Conservation (phyloP, 2,797 vertebrate species). For the Podargus strigoides region DNA sequence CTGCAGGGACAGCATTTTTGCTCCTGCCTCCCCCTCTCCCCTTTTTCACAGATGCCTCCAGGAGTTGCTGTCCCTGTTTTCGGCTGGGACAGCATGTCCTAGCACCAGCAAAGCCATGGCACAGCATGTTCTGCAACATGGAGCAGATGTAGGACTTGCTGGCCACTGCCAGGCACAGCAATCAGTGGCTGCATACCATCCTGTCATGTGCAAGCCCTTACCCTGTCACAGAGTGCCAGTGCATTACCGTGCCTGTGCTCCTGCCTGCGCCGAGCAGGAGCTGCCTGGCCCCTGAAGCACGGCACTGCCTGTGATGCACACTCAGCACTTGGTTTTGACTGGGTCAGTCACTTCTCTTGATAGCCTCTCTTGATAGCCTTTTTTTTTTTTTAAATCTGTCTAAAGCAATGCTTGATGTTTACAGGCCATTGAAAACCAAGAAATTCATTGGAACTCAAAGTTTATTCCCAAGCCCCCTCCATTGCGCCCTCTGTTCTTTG, state of each 20-base stretch:
- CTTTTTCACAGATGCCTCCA: not conserved
- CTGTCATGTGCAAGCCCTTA: not conserved
- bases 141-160: not conserved
- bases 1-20: not conserved
- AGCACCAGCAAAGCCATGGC: not conserved
- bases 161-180: not conserved
- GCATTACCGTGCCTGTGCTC: not conserved
- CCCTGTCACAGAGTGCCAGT: not conserved
- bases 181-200: not conserved
- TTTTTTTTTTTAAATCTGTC: no score
- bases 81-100: not conserved
- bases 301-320: not conserved
- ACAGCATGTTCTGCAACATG: not conserved
- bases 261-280: not conserved
- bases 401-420: not conserved
- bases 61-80: accelerated
- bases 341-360: no score
- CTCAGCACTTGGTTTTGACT: no score
- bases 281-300: not conserved
- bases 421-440: constrained; percentile 42
- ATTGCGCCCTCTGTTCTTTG: not conserved
- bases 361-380: no score
- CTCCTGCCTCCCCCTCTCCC: not conserved
- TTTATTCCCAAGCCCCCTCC: constrained; percentile 36
- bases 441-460: not conserved